phyloP scores from a whole-genome alignment of 2,113 vertebrate genomes.

The Cebidichthys violaceus region DNA sequence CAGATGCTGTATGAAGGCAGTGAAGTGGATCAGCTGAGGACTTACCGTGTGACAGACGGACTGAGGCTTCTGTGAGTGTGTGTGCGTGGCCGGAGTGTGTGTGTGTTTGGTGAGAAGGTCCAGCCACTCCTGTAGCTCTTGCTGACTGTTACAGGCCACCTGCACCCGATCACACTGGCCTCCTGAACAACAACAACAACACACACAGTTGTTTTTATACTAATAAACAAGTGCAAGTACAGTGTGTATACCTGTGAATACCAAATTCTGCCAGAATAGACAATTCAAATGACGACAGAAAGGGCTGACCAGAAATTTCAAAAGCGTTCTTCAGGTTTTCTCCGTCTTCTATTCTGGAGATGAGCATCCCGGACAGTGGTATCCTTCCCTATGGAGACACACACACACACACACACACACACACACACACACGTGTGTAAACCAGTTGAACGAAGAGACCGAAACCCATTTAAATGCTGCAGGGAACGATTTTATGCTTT shows the following conservation, averaged over 20 bases:
- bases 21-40: rapidly evolving
- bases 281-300: background rate
- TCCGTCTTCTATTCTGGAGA: conserved; percentile 93
- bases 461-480: background rate
- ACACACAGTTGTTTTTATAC: background rate
- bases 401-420: background rate
- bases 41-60: conserved; percentile 93
- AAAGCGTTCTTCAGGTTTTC: conserved; percentile 92
- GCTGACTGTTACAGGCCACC: conserved; percentile 91
- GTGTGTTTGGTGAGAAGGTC: conserved; percentile 91
- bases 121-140: conserved; percentile 95
- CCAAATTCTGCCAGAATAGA: background rate
- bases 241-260: too few relatives aligned
- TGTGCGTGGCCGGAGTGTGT: conserved; percentile 87
- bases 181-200: conserved; percentile 79
- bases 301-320: conserved; percentile 92
- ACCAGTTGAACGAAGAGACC: background rate
- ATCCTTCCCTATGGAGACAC: conserved; percentile 87
- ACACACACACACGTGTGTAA: conserved; percentile 11
- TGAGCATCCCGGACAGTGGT: conserved; percentile 91
- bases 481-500: background rate
- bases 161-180: conserved; percentile 92
- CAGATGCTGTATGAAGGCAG: background rate
- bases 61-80: conserved; percentile 85
- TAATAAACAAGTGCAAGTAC: background rate